phyloP scores from a whole-genome alignment of 2,888 invertebrate species.

The Eurytoma californica region DNA sequence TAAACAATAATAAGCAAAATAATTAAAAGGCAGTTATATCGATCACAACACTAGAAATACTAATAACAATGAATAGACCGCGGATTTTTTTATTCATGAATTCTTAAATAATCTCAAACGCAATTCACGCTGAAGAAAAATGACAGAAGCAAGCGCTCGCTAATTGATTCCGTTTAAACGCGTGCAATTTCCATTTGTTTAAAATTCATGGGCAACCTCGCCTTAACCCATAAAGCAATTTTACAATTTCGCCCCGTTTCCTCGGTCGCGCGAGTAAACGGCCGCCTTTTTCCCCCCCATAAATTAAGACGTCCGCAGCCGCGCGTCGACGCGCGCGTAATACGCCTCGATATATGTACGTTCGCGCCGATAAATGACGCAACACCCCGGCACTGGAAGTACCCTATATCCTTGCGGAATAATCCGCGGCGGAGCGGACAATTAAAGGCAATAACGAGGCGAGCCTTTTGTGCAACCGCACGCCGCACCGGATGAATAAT shows the following conservation, averaged over 20 bases:
- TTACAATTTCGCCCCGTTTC: constrained; percentile 39
- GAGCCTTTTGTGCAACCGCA: constrained; percentile 6
- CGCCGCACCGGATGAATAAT: constrained; percentile 8
- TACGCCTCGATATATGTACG: not conserved
- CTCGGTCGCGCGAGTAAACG: constrained; percentile 1
- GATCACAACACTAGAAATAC: too few relatives aligned
- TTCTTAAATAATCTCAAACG: too few relatives aligned
- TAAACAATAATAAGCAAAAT: too few relatives aligned
- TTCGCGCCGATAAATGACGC: not conserved
- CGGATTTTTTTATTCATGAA: too few relatives aligned
- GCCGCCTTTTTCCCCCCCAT: constrained; percentile 12
- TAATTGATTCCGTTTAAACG: constrained; percentile 21
- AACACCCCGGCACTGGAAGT: not conserved
- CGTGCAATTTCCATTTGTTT: constrained; percentile 17
- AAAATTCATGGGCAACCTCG: constrained; percentile 25
- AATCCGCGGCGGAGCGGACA: not conserved
- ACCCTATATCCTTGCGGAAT: not conserved
- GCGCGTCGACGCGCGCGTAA: not conserved
- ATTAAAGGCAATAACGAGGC: constrained; percentile 19
- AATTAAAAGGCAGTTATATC: too few relatives aligned
- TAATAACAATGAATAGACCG: too few relatives aligned
- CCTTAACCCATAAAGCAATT: constrained; percentile 27
- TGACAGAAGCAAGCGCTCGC: not conserved
- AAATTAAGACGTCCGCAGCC: constrained; percentile 31
- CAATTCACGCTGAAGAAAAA: not conserved